Percentiles rank a stretch among this genome's conserved stretches.
These are phyloP conservation scores for Dermolepida albohirtum DNA, from an alignment of 2,888 invertebrate genomes.

Conservation along the genomic window DNA sequence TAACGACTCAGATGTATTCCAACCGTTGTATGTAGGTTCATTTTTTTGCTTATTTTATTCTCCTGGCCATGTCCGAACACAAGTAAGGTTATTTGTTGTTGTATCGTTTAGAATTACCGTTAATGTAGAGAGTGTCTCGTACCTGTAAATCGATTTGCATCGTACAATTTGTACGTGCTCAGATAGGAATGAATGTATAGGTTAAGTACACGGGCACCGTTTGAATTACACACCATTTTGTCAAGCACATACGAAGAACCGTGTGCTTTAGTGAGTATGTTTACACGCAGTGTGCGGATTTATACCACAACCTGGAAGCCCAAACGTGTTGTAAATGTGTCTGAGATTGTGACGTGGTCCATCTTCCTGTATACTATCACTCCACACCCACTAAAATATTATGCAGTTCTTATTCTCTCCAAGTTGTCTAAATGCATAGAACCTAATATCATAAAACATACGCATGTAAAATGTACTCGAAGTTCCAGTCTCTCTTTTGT, in stretches of 20 bases:
- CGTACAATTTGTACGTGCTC: conserved; percentile 44
- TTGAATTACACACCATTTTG: conserved; percentile 44
- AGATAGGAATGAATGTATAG: conserved; percentile 38
- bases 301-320: conserved; percentile 36
- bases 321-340: conserved; percentile 37
- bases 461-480: no score
- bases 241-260: conserved; percentile 29
- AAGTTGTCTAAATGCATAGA: conserved; percentile 1
- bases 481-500: no score
- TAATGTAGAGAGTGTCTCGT: conserved; percentile 35
- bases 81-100: conserved; percentile 24
- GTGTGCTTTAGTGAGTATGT: conserved; percentile 36
- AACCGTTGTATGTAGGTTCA: conserved; percentile 15
- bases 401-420: neutral
- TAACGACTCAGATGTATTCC: conserved; percentile 11
- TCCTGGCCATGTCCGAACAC: conserved; percentile 11
- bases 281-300: conserved; percentile 38
- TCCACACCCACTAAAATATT: conserved; percentile 33
- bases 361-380: conserved; percentile 34
- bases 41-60: conserved; percentile 21
- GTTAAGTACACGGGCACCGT: conserved; percentile 37
- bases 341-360: conserved; percentile 30
- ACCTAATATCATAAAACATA: neutral
- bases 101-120: conserved; percentile 40
- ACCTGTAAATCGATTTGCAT: conserved; percentile 44